Evolutionary conservation across 2,888 invertebrate species (phyloP).

Genomic region (Rhagium mordax): DNA sequence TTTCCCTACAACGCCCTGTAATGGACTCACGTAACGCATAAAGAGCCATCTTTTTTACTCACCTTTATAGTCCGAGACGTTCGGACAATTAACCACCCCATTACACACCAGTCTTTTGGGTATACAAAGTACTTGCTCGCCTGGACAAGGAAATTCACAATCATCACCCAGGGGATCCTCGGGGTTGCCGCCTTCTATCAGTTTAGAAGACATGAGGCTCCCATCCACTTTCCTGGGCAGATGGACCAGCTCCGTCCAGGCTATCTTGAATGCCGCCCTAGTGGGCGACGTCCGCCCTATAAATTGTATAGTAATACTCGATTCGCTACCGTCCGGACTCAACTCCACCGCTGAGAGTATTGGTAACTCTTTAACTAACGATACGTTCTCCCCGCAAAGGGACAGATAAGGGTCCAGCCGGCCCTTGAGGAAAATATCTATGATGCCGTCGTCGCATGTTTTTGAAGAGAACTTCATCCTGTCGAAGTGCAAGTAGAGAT

Average conservation of each 20-base stretch:
- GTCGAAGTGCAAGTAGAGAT: constrained; percentile 90
- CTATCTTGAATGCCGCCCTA: constrained; percentile 88
- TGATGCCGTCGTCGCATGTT: constrained; percentile 88
- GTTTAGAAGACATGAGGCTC: constrained; percentile 81
- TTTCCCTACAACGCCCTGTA: no score
- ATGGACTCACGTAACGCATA: no score
- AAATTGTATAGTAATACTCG: constrained; percentile 75
- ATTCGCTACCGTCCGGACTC: constrained; percentile 73
- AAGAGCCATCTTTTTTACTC: constrained; percentile 42
- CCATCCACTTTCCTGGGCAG: constrained; percentile 89
- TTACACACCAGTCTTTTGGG: constrained; percentile 89
- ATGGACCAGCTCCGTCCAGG: constrained; percentile 92
- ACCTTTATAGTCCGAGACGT: constrained; percentile 74
- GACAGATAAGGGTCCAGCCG: constrained; percentile 83
- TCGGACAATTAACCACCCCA: constrained; percentile 90
- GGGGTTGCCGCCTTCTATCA: constrained; percentile 75
- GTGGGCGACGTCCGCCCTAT: constrained; percentile 83
- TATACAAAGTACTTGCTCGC: constrained; percentile 86
- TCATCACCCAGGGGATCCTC: constrained; percentile 71
- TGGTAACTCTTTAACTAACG: constrained; percentile 84
- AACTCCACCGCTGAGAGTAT: constrained; percentile 86
- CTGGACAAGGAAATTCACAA: constrained; percentile 92
- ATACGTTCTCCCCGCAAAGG: constrained; percentile 90
- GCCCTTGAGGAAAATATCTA: constrained; percentile 79
- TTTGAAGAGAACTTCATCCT: constrained; percentile 89